Base-by-base conservation (phyloP, 2,888 invertebrate genomes). In the Isoperla grammatica region DNA sequence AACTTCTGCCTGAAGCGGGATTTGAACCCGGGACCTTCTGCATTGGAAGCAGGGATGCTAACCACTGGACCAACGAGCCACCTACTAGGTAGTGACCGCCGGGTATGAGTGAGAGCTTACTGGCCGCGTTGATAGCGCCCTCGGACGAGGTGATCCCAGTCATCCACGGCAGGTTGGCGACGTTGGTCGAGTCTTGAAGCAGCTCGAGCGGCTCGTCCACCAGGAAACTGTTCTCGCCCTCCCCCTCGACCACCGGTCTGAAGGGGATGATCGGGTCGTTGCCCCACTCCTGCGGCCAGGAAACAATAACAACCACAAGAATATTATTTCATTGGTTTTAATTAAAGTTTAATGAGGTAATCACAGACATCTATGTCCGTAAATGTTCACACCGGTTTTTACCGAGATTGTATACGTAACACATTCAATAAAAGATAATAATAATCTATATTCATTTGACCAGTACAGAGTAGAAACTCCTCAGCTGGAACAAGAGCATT, bases 231-330 rank as follows among this genome's bases (percentile, higher is more conserved):
- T 23, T 49, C 11, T 58, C 50, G 4, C 46, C 48, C 5, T 17
- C 20, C 2, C 1, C 9, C 69, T 91, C 90, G 0, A 86, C 78
- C 0, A 87, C 86, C 0, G 90, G 90, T 67, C 85, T 86, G 69
- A 90, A 90, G 0, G 88, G 85, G 62, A 89, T 86, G 84, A 88
- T 86, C 1, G 89, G 86, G 73, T 88, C 87, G 65, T 83, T 84
- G 69, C 87, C 87, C 85, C 86, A 88, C 58, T 79, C 76, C 87
- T 88, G 46, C n/a, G n/a, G n/a, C n/a, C n/a, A n/a, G n/a, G n/a
- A 22, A 39, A n/a, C 29, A 29, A 29, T 29, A 29, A 49, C 22
- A 40, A 57, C 58, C 46, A 22, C 2, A n/a, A 11, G 15, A 20
- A 13, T 12, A 8, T 2, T 2, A 45, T 48, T 48, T 48, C 13